Evolutionary conservation across 2,797 vertebrate species (phyloP), one percentile per base, ranked within the genome.

Genomic region (Poecilia picta): DNA sequence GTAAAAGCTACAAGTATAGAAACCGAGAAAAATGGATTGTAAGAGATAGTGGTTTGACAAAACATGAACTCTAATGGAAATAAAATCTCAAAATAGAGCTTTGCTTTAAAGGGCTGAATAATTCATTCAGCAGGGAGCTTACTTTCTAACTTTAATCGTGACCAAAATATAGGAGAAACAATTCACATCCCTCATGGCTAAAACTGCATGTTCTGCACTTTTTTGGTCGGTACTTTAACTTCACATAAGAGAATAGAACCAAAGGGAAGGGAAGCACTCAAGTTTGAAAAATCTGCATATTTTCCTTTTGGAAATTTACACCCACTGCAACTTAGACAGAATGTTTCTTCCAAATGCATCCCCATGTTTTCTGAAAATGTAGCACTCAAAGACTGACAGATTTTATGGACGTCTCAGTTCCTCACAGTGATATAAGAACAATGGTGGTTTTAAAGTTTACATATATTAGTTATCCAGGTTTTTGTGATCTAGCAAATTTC

Each of bases 161-260:
- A 41, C 36, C 64, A 68, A 41, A 71, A 71, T 71, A 45, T 71
- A n/a, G 6, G 13, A 45, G 41, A 71, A 45, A 71, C 11, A 70
- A 70, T 79, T 59, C 74, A 81, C 18, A 3, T 80, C 84, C 76
- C 75, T 77, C 74, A 36, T 25, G 47, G 80, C 76, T 83, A 79
- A 86, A 93, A 87, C 75, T 77, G 81, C 83, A 83, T 81, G 41
- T 76, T 75, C 43, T 80, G 77, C 70, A 33, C 20, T 16, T 57
- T 28, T 41, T 25, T 74, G 25, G 12, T 43, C 10, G 13, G 33
- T 41, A 16, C 13, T 57, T 43, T 28, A 59, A 71, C 25, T 8
- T 28, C 41, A 46, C 25, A 8, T 71, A n/a, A 16, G 41, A 45
- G 25, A 15, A 71, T 13, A 16, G 41, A 71, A 71, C 12, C 12